Conservation (phyloP, 2,888 invertebrate species). For the Eudemis profundana region DNA sequence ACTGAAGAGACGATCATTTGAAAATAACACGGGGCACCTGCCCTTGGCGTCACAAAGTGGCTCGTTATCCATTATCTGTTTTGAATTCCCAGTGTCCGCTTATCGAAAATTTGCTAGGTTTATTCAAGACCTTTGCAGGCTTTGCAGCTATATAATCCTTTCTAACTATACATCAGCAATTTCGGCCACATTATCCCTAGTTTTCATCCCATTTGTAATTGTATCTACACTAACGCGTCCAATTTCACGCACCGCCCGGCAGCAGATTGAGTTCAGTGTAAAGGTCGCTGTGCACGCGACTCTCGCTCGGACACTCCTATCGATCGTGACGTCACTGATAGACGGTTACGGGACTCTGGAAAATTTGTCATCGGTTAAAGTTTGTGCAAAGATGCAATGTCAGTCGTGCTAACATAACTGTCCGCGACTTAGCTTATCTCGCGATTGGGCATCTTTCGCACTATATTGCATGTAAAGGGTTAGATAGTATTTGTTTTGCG, state of each 20-base stretch:
- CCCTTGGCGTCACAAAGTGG: too few relatives aligned
- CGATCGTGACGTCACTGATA: slow-evolving; percentile 5
- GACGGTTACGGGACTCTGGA: neutral
- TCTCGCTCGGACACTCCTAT: slow-evolving; percentile 19
- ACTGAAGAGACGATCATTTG: too few relatives aligned
- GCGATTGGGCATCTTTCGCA: too few relatives aligned
- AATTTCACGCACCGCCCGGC: slow-evolving; percentile 38
- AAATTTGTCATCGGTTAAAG: too few relatives aligned
- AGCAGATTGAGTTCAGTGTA: slow-evolving; percentile 22
- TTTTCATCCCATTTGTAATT: slow-evolving; percentile 24
- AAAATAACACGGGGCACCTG: too few relatives aligned
- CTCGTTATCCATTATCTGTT: too few relatives aligned
- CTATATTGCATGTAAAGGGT: too few relatives aligned
- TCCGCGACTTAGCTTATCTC: too few relatives aligned
- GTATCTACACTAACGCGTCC: slow-evolving; percentile 33
- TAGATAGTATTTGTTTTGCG: too few relatives aligned
- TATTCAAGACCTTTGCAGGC: neutral
- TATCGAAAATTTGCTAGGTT: neutral
- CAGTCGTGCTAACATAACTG: too few relatives aligned
- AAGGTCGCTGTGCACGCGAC: slow-evolving; percentile 26
- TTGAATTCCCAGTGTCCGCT: neutral
- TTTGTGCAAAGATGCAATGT: too few relatives aligned
- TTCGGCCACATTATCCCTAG: neutral
- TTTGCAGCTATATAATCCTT: neutral
- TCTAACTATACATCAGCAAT: neutral